phyloP scores from a whole-genome alignment of 2,797 vertebrate genomes.

The Octomys mimax region DNA sequence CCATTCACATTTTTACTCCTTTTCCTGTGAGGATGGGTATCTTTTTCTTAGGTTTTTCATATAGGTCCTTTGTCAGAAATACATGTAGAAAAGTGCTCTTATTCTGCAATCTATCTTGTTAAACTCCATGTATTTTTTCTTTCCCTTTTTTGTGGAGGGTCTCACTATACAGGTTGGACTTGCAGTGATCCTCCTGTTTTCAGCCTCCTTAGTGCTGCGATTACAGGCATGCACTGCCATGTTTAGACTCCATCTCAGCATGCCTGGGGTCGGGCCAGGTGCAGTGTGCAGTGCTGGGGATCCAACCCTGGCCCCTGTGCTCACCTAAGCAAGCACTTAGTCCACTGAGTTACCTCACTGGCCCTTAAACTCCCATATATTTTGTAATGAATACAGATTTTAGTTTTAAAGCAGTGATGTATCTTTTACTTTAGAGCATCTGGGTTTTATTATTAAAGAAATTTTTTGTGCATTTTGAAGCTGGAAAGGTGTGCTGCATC shows the following conservation, averaged over 20 bases:
- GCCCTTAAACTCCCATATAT: not conserved
- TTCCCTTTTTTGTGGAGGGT: no score
- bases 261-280: no score
- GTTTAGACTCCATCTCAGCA: no score
- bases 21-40: not conserved
- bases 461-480: not conserved
- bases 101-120: not conserved
- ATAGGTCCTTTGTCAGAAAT: constrained; percentile 14
- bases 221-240: no score
- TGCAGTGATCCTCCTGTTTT: no score
- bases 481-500: not conserved
- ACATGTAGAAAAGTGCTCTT: not conserved
- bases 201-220: no score
- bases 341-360: no score
- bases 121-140: not conserved
- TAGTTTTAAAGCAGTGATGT: not conserved
- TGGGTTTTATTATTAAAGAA: constrained; percentile 33
- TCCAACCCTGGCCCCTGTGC: no score
- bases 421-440: not conserved
- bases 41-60: constrained; percentile 28
- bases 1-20: not conserved
- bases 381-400: not conserved
- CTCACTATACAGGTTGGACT: no score
- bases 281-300: no score
- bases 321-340: no score